Base-by-base conservation (phyloP, 2,113 vertebrate genomes). In the Geococcyx californianus region DNA sequence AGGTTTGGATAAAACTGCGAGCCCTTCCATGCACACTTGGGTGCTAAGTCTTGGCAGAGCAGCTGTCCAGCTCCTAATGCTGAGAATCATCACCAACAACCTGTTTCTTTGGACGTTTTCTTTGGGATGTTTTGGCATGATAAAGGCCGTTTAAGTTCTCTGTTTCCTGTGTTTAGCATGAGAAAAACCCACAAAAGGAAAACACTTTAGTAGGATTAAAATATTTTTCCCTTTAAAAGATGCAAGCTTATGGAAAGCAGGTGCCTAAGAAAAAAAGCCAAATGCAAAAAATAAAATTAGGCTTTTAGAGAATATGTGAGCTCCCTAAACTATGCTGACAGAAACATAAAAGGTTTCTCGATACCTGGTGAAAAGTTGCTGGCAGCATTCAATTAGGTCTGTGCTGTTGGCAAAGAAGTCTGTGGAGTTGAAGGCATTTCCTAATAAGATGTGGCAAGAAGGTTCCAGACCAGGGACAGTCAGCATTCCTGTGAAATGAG, bases 291-390 rank as follows among this genome's bases (percentile, higher is more conserved):
- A 40, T 11, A 52, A 67, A 64, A 64, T 8, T 4, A 31, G 6
- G 3, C 9, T 74, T 67, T 69, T 47, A 59, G 28, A 34, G 20
- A 82, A 64, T 40, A 67, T 16, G 6, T 40, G 13, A 80, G 5
- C 9, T 83, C 15, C 44, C 18, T 73, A 36, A 82, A 38, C 84
- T 74, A 87, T 29, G 23, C 7, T 49, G 11, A 59, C 16, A 79
- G 54, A 91, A 62, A 9, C 21, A 44, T n/a, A 59, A 87, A 74
- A 8, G 14, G 3, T 42, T 93, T 28, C 19, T 90, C 31, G 81
- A 34, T 98, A 99, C 98, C 98, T 98, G 96, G 59, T 74, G 49
- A 98, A 97, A 13, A 99, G 96, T n/a, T 87, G 92, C 64, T 95
- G 94, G 94, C 99, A 99, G 94, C 99, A 99, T 81, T 94, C 63